Conservation (phyloP, 1,140 invertebrate genomes). For the Neodiprion lecontei region DNA sequence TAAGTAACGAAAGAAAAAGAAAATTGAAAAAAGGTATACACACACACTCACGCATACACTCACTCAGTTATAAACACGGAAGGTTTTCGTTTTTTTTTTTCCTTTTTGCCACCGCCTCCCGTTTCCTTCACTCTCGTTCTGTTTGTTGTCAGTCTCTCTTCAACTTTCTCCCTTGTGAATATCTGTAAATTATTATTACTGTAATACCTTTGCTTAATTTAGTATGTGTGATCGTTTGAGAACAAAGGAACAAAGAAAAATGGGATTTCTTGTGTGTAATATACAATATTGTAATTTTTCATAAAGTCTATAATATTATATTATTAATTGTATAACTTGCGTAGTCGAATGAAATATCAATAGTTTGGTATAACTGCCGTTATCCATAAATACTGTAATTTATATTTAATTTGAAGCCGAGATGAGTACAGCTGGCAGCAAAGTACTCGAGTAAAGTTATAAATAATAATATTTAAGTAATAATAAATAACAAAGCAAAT, state of each 20-base stretch:
- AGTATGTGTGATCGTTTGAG: no score
- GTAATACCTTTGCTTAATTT: no score
- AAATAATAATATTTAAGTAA: no score
- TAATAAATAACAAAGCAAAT: background rate
- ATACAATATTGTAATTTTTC: background rate
- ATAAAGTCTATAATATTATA: background rate
- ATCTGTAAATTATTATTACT: background rate
- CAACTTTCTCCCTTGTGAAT: constrained; percentile 1
- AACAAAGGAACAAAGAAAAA: no score
- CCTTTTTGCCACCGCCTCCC: background rate
- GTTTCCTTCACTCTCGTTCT: background rate
- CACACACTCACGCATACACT: background rate
- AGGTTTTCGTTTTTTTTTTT: background rate
- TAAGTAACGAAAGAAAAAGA: background rate
- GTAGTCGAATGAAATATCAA: constrained; percentile 5
- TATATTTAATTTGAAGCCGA: no score
- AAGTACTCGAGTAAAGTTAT: no score
- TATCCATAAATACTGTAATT: background rate
- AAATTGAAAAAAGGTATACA: background rate
- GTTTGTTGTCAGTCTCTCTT: background rate
- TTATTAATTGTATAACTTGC: background rate
- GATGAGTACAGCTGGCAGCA: no score
- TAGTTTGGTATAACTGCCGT: background rate
- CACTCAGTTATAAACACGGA: no score
- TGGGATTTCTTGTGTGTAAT: background rate